These are phyloP conservation scores for Anas bernieri DNA, from an alignment of 2,797 vertebrate species.

Conservation along the genomic window DNA sequence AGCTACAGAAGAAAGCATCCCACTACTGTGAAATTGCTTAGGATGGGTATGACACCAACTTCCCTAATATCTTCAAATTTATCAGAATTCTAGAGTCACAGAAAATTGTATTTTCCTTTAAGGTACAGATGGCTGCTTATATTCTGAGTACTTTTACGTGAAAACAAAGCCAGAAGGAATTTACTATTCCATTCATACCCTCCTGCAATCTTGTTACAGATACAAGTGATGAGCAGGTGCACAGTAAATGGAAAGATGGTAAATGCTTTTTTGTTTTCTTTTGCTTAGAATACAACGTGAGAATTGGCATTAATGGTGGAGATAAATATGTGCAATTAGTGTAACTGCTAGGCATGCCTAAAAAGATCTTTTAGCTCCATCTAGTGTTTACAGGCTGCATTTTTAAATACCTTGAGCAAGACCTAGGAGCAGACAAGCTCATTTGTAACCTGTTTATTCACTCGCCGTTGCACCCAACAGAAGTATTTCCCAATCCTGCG, in stretches of 20 bases:
- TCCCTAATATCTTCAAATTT: conserved; percentile 11
- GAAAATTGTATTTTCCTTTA: conserved; percentile 14
- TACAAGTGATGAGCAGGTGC: conserved; percentile 54
- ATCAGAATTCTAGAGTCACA: neutral
- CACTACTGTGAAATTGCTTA: neutral
- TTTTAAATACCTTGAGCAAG: neutral
- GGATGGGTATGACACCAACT: neutral
- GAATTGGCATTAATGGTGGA: conserved; percentile 36
- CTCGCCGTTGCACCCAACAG: rapidly evolving
- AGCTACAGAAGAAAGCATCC: neutral
- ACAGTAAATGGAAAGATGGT: conserved; percentile 60
- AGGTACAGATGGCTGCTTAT: conserved; percentile 63
- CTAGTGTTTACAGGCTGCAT: conserved; percentile 65
- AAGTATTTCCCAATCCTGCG: neutral
- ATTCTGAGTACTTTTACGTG: conserved; percentile 25
- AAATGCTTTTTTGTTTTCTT: conserved; percentile 40
- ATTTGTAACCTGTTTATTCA: neutral
- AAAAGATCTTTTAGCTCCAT: conserved; percentile 65
- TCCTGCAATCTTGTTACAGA: conserved; percentile 21
- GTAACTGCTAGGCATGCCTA: neutral
- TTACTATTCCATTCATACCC: conserved; percentile 44
- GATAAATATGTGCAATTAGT: neutral
- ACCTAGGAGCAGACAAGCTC: neutral
- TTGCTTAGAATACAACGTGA: conserved; percentile 11
- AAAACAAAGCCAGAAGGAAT: conserved; percentile 67